A percentile compares a stretch with the other conserved stretches of the same genome.
phyloP scores from a whole-genome alignment of 2,888 invertebrate genomes.

The Cephalotes varians region DNA sequence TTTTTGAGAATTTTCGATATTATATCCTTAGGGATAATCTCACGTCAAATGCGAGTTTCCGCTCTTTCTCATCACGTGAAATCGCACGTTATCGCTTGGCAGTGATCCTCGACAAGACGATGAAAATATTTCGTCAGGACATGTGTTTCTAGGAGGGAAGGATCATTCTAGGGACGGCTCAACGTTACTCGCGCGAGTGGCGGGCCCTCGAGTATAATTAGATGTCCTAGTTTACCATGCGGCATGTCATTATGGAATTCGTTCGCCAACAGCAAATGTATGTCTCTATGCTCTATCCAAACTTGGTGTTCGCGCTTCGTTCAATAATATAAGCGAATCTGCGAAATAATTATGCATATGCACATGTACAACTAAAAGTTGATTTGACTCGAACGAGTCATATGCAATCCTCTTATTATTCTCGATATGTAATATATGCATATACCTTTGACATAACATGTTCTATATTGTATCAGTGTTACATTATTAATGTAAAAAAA shows the following conservation, averaged over 20 bases:
- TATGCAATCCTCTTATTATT: background rate
- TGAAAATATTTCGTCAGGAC: constrained; percentile 1
- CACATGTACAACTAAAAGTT: background rate
- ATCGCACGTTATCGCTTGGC: constrained; percentile 19
- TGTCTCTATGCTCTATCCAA: constrained; percentile 62
- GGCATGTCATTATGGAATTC: constrained; percentile 81
- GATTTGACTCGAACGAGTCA: background rate
- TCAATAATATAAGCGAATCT: constrained; percentile 69
- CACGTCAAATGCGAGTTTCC: constrained; percentile 3
- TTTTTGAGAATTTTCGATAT: background rate
- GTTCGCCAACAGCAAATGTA: constrained; percentile 75
- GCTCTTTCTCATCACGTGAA: constrained; percentile 21
- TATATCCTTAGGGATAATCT: constrained; percentile 23
- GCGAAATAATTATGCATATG: background rate
- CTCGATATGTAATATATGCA: background rate
- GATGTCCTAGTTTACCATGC: constrained; percentile 80
- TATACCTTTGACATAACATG: background rate
- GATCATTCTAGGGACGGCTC: constrained; percentile 68
- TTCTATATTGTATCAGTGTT: background rate
- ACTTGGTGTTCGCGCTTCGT: constrained; percentile 59
- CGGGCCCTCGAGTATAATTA: constrained; percentile 81
- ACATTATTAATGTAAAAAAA: background rate
- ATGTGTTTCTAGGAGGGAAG: constrained; percentile 8
- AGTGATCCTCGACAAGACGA: constrained; percentile 33
- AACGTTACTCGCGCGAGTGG: constrained; percentile 65